phyloP scores from a whole-genome alignment of 2,888 invertebrate genomes.

The Catocala nupta region DNA sequence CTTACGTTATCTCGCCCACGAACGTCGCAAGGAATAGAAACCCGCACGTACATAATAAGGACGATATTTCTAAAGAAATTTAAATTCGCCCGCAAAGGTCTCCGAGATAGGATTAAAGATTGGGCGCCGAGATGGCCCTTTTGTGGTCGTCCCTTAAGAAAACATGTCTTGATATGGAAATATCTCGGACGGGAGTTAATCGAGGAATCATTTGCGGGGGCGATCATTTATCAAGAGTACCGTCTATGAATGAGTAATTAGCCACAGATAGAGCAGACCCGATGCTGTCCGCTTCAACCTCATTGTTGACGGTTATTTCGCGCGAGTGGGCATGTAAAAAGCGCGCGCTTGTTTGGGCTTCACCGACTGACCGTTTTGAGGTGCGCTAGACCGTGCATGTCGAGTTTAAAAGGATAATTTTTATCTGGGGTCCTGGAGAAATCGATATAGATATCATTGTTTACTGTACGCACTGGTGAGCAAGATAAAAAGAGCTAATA shows the following conservation, averaged over 20 bases:
- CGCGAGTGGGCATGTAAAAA: slow-evolving; percentile 75
- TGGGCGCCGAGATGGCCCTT: slow-evolving; percentile 86
- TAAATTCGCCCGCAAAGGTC: slow-evolving; percentile 88
- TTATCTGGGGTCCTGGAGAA: slow-evolving; percentile 65
- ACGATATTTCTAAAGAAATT: slow-evolving; percentile 88
- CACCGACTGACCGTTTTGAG: slow-evolving; percentile 75
- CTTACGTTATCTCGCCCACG: slow-evolving; percentile 86
- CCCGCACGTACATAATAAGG: slow-evolving; percentile 87
- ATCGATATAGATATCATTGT: slow-evolving; percentile 65
- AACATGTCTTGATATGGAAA: slow-evolving; percentile 88
- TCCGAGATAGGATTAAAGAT: slow-evolving; percentile 87
- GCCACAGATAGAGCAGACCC: slow-evolving; percentile 64
- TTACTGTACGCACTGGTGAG: slow-evolving; percentile 26
- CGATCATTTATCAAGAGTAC: slow-evolving; percentile 81
- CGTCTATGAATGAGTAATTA: slow-evolving; percentile 80
- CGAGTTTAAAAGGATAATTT: slow-evolving; percentile 81
- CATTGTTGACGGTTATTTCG: slow-evolving; percentile 77
- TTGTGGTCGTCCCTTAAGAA: slow-evolving; percentile 87
- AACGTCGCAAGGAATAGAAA: slow-evolving; percentile 85
- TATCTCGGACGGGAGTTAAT: slow-evolving; percentile 82
- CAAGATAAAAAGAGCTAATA: slow-evolving; percentile 18
- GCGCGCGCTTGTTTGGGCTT: slow-evolving; percentile 69
- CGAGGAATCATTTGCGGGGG: slow-evolving; percentile 84
- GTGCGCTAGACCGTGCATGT: slow-evolving; percentile 74
- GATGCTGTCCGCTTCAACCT: slow-evolving; percentile 54